phyloP scores from a whole-genome alignment of 2,888 invertebrate species.

The Chymomyza procnemis region DNA sequence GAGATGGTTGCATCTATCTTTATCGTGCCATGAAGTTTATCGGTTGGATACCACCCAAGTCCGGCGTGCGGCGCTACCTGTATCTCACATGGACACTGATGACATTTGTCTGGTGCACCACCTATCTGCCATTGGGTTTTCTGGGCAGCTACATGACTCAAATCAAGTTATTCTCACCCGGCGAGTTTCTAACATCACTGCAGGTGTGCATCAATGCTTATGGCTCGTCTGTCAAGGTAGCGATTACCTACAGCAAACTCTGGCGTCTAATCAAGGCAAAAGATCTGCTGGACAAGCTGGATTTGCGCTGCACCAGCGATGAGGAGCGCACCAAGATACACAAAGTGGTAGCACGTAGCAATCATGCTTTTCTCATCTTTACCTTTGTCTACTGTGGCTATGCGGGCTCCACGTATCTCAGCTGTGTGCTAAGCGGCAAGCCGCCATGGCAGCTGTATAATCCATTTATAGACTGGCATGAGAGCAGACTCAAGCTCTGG shows the following conservation, averaged over 20 bases:
- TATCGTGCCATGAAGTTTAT: conserved; percentile 50
- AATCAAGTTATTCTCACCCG: conserved; percentile 50
- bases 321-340: conserved; percentile 53
- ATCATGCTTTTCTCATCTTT: conserved; percentile 53
- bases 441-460: conserved; percentile 67
- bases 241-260: conserved; percentile 46
- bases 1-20: conserved; percentile 55
- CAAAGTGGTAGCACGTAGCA: conserved; percentile 45
- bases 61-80: conserved; percentile 36
- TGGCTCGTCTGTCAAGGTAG: conserved; percentile 58
- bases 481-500: conserved; percentile 35
- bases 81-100: conserved; percentile 44
- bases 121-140: conserved; percentile 52
- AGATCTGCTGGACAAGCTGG: conserved; percentile 51
- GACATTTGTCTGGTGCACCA: conserved; percentile 34
- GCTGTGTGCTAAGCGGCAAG: conserved; percentile 45
- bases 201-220: conserved; percentile 59
- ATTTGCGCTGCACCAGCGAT: conserved; percentile 41
- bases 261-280: conserved; percentile 47
- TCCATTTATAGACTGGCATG: conserved; percentile 61
- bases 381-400: conserved; percentile 50
- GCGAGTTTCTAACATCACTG: conserved; percentile 63
- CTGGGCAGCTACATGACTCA: conserved; percentile 50
- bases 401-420: conserved; percentile 50
- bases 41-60: conserved; percentile 51